These are phyloP conservation scores for Lethrus apterus DNA, from an alignment of 1,140 invertebrate genomes.

Conservation along the genomic window DNA sequence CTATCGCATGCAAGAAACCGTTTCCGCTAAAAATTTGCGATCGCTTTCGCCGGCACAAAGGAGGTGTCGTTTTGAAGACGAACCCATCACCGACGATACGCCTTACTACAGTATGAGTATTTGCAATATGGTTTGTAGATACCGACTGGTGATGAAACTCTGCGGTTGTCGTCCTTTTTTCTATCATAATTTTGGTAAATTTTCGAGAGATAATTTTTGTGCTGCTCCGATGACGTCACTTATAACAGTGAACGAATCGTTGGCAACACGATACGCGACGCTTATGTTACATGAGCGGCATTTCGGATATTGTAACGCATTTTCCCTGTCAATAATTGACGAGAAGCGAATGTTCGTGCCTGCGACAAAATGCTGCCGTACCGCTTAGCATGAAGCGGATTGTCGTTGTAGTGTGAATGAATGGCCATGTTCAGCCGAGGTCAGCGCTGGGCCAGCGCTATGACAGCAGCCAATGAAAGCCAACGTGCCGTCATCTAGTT, in stretches of 20 bases:
- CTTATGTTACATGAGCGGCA: no score
- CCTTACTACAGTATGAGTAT: constrained; percentile 45
- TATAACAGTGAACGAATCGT: background rate
- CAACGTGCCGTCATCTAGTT: no score
- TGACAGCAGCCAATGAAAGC: no score
- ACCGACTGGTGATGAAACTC: constrained; percentile 39
- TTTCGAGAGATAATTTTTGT: background rate
- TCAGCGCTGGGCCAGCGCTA: no score
- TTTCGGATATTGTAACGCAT: no score
- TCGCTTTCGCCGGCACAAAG: constrained; percentile 41
- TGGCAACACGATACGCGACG: background rate
- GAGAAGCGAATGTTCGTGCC: no score
- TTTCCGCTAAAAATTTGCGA: constrained; percentile 39
- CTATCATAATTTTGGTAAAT: constrained; percentile 47
- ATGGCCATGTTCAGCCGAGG: no score
- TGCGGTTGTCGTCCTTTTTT: constrained; percentile 50
- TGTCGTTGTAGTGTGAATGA: no score
- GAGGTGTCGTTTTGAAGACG: constrained; percentile 46
- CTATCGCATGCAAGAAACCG: constrained; percentile 47
- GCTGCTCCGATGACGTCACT: background rate
- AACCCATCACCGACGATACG: constrained; percentile 42
- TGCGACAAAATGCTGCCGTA: no score
- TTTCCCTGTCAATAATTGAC: no score
- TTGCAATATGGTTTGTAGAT: constrained; percentile 45
- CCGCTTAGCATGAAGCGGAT: no score